Evolutionary conservation across 1,140 invertebrate genomes (phyloP), one percentile per base, ranked within the genome.

Genomic region (Colletes latitarsis): DNA sequence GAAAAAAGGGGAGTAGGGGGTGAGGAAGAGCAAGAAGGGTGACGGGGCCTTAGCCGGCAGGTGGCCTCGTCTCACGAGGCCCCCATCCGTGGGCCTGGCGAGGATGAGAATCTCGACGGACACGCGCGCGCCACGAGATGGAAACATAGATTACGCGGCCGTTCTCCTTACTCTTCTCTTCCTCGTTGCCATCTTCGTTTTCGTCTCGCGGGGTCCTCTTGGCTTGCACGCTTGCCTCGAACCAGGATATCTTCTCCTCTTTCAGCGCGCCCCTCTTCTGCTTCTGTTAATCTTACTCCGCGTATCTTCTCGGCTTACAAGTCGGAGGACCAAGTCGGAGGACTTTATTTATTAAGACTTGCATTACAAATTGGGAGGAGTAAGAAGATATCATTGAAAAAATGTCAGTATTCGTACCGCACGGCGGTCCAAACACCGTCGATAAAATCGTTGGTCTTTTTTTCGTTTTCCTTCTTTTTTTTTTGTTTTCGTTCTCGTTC

Each of bases 121-220:
- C 92, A 92, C 90, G 91, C 90, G 91, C 90, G 90, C 90, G 90
- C 90, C 91, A 91, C 91, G 89, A 92, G 92, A 93, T 92, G 90
- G 91, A 92, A 92, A 92, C 89, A 88, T 88, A 91, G 89, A 92
- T 91, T 92, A 89, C 88, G 86, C 82, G 76, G 58, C 83, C 76
- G 71, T 82, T 85, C 87, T 82, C 64, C 74, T 81, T 64, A 19
- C 80, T 69, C 82, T 82, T 70, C 53, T 82, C 81, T 83, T 83
- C 77, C 82, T 83, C 69, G 62, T 82, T 74, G 76, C 55, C 72
- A 64, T 85, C 78, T 73, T 67, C 66, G 77, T 52, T 60, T 64
- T 30, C 71, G 39, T 21, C 66, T 39, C 55, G 14, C n/a, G 68
- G 55, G 43, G 4, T 46, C 46, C 64, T 39, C 64, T 53, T 43